Conservation (phyloP, 2,888 invertebrate species). For the Biston stratarius region DNA sequence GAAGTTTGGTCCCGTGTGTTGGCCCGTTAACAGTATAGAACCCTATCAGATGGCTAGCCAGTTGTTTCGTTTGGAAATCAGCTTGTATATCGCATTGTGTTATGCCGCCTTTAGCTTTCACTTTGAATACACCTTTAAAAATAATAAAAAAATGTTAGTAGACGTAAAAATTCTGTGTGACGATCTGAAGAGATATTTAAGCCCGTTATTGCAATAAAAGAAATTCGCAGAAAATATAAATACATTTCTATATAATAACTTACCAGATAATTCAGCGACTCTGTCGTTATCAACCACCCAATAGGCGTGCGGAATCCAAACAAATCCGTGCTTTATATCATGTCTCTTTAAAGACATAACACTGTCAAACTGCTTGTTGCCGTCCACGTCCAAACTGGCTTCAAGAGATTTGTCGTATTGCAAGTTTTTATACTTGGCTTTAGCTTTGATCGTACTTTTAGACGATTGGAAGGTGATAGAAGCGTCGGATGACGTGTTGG, state of each 20-base stretch:
- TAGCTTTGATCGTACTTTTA: conserved; percentile 88
- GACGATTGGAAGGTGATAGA: conserved; percentile 89
- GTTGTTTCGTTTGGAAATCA: conserved; percentile 92
- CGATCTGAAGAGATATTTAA: too few relatives aligned
- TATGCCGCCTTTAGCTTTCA: conserved; percentile 85
- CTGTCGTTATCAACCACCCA: conserved; percentile 91
- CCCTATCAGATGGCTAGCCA: conserved; percentile 91
- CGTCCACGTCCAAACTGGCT: conserved; percentile 90
- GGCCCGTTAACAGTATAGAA: conserved; percentile 88
- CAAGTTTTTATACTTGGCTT: conserved; percentile 90
- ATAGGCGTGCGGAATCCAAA: conserved; percentile 90
- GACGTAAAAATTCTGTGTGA: not conserved
- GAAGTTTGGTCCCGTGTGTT: conserved; percentile 86
- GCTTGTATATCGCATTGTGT: conserved; percentile 92
- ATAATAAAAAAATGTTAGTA: not conserved
- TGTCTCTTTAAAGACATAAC: conserved; percentile 86
- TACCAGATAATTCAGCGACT: conserved; percentile 87
- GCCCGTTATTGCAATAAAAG: too few relatives aligned
- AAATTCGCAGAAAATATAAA: too few relatives aligned
- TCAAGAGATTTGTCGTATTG: conserved; percentile 89
- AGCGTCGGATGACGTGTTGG: conserved; percentile 75
- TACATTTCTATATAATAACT: too few relatives aligned
- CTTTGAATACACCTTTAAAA: conserved; percentile 67
- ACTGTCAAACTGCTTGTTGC: conserved; percentile 89
- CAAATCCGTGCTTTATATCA: conserved; percentile 88